Evolutionary conservation across 2,797 vertebrate genomes (phyloP).

Genomic region (Acanthopagrus latus): DNA sequence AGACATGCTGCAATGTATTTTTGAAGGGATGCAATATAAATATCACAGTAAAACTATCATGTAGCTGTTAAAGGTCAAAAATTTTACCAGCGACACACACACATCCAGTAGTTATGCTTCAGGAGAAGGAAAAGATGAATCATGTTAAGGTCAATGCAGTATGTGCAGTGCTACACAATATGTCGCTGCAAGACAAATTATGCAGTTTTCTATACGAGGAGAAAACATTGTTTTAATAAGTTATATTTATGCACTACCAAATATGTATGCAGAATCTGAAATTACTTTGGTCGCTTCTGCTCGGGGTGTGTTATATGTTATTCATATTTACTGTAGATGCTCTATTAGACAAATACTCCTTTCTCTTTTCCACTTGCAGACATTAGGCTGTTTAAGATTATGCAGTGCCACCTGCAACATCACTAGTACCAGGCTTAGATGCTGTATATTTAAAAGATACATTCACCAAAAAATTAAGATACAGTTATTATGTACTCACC

Average conservation of each 20-base stretch:
- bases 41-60: constrained; percentile 35
- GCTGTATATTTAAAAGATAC: neutral
- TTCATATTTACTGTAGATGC: constrained; percentile 23
- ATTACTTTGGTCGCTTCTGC: constrained; percentile 32
- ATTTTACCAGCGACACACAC: constrained; percentile 47
- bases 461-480: no score
- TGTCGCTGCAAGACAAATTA: constrained; percentile 41
- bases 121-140: constrained; percentile 58
- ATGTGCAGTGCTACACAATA: constrained; percentile 36
- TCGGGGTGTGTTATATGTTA: constrained; percentile 11
- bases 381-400: constrained; percentile 15
- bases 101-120: constrained; percentile 39
- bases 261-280: constrained; percentile 22
- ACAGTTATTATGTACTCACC: no score
- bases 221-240: constrained; percentile 42
- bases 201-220: constrained; percentile 3
- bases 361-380: constrained; percentile 25
- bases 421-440: constrained; percentile 4
- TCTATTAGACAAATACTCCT: constrained; percentile 12
- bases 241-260: constrained; percentile 5
- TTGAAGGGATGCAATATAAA: constrained; percentile 16
- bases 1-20: constrained; percentile 12
- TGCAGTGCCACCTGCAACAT: constrained; percentile 26
- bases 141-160: constrained; percentile 59
- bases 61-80: constrained; percentile 61